Conservation (phyloP, 2,888 invertebrate species). For the Dasypogon diadema region DNA sequence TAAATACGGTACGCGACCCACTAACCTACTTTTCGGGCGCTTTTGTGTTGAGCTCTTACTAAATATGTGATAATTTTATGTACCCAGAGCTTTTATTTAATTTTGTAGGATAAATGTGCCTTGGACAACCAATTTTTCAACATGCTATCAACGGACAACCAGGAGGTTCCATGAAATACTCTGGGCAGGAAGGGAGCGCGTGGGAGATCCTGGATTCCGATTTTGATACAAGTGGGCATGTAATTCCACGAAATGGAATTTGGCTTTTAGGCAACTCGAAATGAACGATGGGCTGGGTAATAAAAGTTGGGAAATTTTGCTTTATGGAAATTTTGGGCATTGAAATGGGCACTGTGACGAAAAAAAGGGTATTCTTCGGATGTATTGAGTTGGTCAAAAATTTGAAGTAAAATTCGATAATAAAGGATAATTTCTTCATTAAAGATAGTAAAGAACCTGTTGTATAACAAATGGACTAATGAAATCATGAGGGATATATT, state of each 20-base stretch:
- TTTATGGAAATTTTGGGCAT: too few species aligned
- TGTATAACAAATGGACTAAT: too few species aligned
- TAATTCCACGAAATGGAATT: background rate
- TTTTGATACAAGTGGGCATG: background rate
- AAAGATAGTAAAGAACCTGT: too few species aligned
- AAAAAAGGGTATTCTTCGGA: too few species aligned
- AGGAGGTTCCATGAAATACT: background rate
- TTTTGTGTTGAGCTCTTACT: conserved; percentile 24
- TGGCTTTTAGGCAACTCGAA: too few species aligned
- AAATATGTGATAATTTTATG: conserved; percentile 41
- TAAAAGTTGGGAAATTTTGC: too few species aligned
- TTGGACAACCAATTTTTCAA: conserved; percentile 41
- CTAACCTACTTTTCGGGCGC: conserved; percentile 81
- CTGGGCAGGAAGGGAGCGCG: background rate
- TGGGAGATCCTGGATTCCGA: background rate
- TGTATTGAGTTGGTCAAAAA: too few species aligned
- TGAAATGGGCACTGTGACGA: too few species aligned
- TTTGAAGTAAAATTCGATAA: too few species aligned
- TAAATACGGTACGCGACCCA: conserved; percentile 71
- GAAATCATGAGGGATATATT: too few species aligned
- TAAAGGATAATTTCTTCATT: too few species aligned
- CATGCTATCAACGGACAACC: background rate
- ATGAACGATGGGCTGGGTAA: too few species aligned
- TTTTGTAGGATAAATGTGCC: conserved; percentile 20
- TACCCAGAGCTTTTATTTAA: conserved; percentile 34